Base-by-base conservation (phyloP, 2,797 vertebrate genomes). In the Anguilla obscura region DNA sequence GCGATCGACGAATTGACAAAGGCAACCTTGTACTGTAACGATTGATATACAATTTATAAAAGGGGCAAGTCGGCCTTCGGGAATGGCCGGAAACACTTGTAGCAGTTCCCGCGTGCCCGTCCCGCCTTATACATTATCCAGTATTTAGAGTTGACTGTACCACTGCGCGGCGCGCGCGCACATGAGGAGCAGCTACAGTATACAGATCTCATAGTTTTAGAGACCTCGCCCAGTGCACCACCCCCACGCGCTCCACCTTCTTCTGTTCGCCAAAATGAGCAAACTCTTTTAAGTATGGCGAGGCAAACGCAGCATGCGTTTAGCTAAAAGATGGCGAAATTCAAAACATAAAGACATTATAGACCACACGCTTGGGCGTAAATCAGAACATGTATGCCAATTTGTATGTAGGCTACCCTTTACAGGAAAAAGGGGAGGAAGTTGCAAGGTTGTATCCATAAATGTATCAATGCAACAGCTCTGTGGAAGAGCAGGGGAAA, bases 201-300 rank as follows among this genome's bases (percentile, higher is more conserved):
- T 45, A 45, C n/a, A 40, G 33, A 79, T 21, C 36, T 33, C 36
- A 76, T 16, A 79, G 74, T 45, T 21, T 79, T 3, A 71, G 5
- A 79, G 79, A 82, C 79, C 79, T 82, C 79, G 79, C 79, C 79
- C 79, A 48, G 45, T 27, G 21, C 8, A 82, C 45, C 79, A n/a
- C 79, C 36, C 36, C 21, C 40, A 33, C 45, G 24, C 79, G 21
- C 9, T 50, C 76, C 9, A 4, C 45, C 7, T 6, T 2, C 18
- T 82, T 14, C 7, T 21, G 8, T 82, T 80, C n/a, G 71, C 30
- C 74, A 40, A 82, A 82, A 21, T 24, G 18, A 27, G 79, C 76
- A 2, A 24, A 50, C 45, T 79, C 5, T 27, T 79, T 36, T 40
- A 40, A 48, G 45, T 24, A 50, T n/a, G 18, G 45, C n/a, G 74